Conservation (phyloP, 2,113 vertebrate species). For the Hippoglossus stenolepis region DNA sequence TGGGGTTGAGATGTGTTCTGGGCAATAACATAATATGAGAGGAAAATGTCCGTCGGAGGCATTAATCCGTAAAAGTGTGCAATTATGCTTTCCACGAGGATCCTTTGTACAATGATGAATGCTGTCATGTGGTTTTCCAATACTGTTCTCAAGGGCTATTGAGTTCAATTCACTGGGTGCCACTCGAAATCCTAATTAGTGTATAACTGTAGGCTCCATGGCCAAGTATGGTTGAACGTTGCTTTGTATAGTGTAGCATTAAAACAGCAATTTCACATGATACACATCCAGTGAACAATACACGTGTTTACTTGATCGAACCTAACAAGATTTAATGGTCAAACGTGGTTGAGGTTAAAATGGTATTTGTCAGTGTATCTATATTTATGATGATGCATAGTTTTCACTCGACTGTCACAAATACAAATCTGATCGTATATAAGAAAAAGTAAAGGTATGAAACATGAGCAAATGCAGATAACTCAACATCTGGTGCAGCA, state of each 20-base stretch:
- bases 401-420: too few species aligned
- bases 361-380: too few species aligned
- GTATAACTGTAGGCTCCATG: background rate
- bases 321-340: too few species aligned
- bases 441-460: too few species aligned
- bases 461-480: too few species aligned
- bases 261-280: background rate
- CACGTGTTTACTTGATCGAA: too few species aligned
- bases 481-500: too few species aligned
- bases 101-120: conserved; percentile 29
- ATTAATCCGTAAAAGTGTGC: conserved; percentile 33
- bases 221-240: conserved; percentile 5
- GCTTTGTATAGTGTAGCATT: background rate
- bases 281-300: background rate
- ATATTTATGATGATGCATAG: too few species aligned
- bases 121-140: conserved; percentile 29
- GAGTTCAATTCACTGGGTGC: conserved; percentile 37
- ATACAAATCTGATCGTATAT: too few species aligned
- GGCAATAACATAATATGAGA: conserved; percentile 12
- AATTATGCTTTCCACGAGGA: conserved; percentile 26
- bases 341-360: too few species aligned
- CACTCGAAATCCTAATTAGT: conserved; percentile 35
- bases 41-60: conserved; percentile 12
- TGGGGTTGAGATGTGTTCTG: background rate
- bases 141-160: conserved; percentile 47